Evolutionary conservation across 2,113 vertebrate genomes (phyloP).

Genomic region (Triplophysa tibetana): DNA sequence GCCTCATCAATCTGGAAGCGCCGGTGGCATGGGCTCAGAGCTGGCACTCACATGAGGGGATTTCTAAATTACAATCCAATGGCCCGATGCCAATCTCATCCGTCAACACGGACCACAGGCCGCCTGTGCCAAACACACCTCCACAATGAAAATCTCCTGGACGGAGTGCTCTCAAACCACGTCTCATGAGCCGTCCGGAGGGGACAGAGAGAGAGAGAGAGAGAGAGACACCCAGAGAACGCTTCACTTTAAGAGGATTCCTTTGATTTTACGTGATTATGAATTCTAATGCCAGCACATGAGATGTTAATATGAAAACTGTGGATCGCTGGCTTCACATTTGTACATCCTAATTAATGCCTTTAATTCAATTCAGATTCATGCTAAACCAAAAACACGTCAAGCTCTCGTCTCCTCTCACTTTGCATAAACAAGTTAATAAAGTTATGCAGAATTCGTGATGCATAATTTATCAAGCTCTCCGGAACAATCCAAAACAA

Average conservation of each 20-base stretch:
- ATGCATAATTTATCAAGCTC: neutral
- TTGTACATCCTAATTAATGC: neutral
- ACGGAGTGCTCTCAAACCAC: neutral
- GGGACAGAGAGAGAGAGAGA: neutral
- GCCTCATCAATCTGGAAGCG: constrained; percentile 34
- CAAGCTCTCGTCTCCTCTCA: neutral
- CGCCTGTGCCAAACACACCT: neutral
- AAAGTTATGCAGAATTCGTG: too few species aligned
- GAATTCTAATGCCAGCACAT: constrained; percentile 52
- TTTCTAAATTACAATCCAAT: constrained; percentile 70
- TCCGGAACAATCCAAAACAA: too few species aligned
- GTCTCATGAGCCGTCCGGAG: neutral
- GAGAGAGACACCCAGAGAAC: neutral
- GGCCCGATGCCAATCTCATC: constrained; percentile 71
- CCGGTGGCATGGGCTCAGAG: constrained; percentile 55
- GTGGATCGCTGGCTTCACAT: constrained; percentile 48
- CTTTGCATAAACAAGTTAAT: neutral
- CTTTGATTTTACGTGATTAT: constrained; percentile 21
- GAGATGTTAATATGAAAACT: constrained; percentile 69
- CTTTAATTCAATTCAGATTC: neutral
- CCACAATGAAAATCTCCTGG: neutral
- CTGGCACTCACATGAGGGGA: constrained; percentile 57
- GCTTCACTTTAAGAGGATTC: constrained; percentile 22
- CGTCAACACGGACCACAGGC: constrained; percentile 21
- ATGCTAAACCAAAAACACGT: neutral